Evolutionary conservation across 2,888 invertebrate genomes (phyloP).

Genomic region (Sepioteuthis lessoniana): DNA sequence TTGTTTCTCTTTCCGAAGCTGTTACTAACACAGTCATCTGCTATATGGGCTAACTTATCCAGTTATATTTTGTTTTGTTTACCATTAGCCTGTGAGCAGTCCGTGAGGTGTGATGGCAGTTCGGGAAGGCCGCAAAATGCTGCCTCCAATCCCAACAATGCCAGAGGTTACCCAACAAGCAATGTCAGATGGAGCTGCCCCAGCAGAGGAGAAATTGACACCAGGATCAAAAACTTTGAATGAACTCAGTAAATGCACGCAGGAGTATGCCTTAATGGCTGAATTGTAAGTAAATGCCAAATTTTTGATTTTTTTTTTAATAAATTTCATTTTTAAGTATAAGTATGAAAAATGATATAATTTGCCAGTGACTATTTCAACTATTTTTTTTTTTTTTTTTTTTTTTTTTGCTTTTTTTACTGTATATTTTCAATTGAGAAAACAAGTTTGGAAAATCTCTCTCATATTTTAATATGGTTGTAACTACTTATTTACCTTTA

Average conservation of each 20-base stretch:
- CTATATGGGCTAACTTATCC: not conserved
- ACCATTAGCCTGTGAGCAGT: not conserved
- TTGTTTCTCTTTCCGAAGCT: not conserved
- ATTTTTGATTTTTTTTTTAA: not conserved
- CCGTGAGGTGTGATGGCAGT: constrained; percentile 76
- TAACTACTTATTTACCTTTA: no score
- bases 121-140: constrained; percentile 56
- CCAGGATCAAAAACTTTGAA: constrained; percentile 55
- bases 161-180: constrained; percentile 50
- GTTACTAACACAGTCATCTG: not conserved
- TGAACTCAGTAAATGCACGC: constrained; percentile 83
- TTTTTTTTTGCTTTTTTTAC: no score
- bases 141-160: constrained; percentile 59
- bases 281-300: constrained; percentile 85
- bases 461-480: no score
- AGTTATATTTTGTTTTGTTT: not conserved
- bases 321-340: no score
- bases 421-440: no score
- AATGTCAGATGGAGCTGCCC: constrained; percentile 56
- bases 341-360: not conserved
- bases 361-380: not conserved
- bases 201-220: constrained; percentile 55
- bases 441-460: no score
- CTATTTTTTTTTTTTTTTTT: no score
- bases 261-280: constrained; percentile 91